Percentiles rank a stretch among this genome's conserved stretches.
Evolutionary conservation across 2,113 vertebrate genomes (phyloP).

Genomic region (Thamnophis sirtalis): DNA sequence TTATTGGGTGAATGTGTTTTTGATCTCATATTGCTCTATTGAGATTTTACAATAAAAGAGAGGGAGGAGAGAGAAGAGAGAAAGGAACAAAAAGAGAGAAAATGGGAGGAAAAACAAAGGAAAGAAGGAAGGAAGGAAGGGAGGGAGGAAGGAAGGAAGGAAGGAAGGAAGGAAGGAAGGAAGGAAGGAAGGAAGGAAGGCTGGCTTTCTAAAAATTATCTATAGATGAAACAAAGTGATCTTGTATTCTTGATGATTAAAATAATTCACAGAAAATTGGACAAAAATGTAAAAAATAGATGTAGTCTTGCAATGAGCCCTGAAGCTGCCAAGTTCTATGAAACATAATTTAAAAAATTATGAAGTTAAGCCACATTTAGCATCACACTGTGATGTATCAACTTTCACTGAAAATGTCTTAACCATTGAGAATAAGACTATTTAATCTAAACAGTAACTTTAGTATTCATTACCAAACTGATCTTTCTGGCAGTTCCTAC

Average conservation of each 20-base stretch:
- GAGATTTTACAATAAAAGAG: neutral
- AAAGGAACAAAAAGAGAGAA: neutral
- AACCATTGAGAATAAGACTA: neutral
- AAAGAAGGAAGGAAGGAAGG: too few species aligned
- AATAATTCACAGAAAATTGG: neutral
- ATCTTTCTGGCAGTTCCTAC: neutral
- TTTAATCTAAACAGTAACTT: neutral
- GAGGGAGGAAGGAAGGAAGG: too few species aligned
- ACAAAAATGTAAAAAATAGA: neutral
- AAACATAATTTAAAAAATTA: neutral
- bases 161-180: neutral
- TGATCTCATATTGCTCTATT: slow-evolving; percentile 14
- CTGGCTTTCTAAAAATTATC: neutral
- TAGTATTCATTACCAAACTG: neutral
- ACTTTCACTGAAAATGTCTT: neutral
- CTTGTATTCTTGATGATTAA: slow-evolving; percentile 6
- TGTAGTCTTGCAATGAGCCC: neutral
- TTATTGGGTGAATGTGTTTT: slow-evolving; percentile 11
- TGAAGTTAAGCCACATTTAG: slow-evolving; percentile 9
- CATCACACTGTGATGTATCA: neutral
- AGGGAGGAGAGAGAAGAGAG: neutral
- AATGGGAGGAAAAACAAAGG: neutral
- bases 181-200: neutral
- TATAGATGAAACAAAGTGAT: neutral
- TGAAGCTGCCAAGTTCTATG: neutral